A percentile compares a stretch with the other conserved stretches of the same genome.
Conservation (phyloP, 1,140 invertebrate genomes). For the Dendrolimus kikuchii region DNA sequence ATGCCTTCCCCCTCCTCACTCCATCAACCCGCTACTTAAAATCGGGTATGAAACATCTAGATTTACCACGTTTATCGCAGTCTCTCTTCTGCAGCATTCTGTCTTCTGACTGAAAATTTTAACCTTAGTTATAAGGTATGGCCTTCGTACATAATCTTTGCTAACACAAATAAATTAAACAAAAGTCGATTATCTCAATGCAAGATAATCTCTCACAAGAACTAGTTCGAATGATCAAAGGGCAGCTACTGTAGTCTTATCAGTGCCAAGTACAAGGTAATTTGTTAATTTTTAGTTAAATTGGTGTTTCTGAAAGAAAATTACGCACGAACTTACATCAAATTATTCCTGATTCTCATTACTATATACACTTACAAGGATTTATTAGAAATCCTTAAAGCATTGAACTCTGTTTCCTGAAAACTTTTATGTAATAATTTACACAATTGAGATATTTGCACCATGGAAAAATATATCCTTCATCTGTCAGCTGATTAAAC, state of each 20-base stretch:
- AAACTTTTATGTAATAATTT: conserved; percentile 67
- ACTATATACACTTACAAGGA: conserved; percentile 11
- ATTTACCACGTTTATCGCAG: too few relatives aligned
- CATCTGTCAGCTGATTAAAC: conserved; percentile 59
- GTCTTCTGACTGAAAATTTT: too few relatives aligned
- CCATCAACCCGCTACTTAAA: too few relatives aligned
- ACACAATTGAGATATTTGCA: conserved; percentile 41
- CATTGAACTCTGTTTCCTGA: conserved; percentile 19
- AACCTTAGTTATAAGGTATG: too few relatives aligned
- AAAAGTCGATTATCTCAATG: not conserved
- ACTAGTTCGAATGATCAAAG: not conserved
- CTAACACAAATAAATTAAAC: not conserved
- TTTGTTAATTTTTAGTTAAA: not conserved
- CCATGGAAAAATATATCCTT: conserved; percentile 52
- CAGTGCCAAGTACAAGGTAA: conserved; percentile 12
- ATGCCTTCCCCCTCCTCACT: too few relatives aligned
- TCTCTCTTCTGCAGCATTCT: too few relatives aligned
- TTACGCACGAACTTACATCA: conserved; percentile 17
- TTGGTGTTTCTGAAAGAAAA: not conserved
- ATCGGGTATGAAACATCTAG: too few relatives aligned
- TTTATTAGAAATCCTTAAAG: conserved; percentile 14
- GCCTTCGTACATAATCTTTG: not conserved
- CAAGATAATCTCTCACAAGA: not conserved
- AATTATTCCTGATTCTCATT: conserved; percentile 11
- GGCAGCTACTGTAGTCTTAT: conserved; percentile 6